Base-by-base conservation (phyloP, 92 coral and sea anemone species). In the Actinostola sp. region DNA sequence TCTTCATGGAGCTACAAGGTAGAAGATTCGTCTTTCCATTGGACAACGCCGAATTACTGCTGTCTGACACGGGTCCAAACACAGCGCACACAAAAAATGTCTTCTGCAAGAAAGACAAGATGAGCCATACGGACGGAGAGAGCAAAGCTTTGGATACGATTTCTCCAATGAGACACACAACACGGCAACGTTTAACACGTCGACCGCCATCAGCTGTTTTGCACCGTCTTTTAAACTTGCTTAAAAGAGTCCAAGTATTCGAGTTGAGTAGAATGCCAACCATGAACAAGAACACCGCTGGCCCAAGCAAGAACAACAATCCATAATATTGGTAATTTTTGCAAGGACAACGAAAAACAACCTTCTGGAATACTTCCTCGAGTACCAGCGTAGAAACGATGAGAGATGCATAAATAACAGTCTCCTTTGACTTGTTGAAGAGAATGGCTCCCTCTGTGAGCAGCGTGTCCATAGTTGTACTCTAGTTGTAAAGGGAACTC, bases 291-390 rank as follows among this genome's bases (percentile, higher is more conserved):
- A 81, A 63, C 10, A 81, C 5, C 1, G 85, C 71, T 0, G 95
- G 95, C 0, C 66, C 77, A 34, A 79, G 70, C 1, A 89, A 85
- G 26, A 85, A 89, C 1, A 67, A 73, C 24, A 85, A 15, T 5
- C 95, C 95, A 51, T 89, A 89, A 2, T 45, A 30, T 3, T 41
- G 56, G 66, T 81, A 63, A n/a, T 87, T 69, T 26, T 65, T n/a
- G 39, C 95, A 89, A 0, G 95, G 90, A 63, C 95, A 89, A 41
- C 72, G 71, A 51, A 80, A 84, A 11, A 84, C 71, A 2, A 84
- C 66, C 19, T 63, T 45, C 21, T 72, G 80, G 44, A 72, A 71
- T 16, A 84, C 21, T 32, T 84, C 89, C 23, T 84, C 84, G n/a
- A 84, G 15, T 35, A 74, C 84, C 26, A 77, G 44, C 36, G 89